Evolutionary conservation across 1,140 invertebrate species (phyloP).

Genomic region (Lordiphosa clarofinis): DNA sequence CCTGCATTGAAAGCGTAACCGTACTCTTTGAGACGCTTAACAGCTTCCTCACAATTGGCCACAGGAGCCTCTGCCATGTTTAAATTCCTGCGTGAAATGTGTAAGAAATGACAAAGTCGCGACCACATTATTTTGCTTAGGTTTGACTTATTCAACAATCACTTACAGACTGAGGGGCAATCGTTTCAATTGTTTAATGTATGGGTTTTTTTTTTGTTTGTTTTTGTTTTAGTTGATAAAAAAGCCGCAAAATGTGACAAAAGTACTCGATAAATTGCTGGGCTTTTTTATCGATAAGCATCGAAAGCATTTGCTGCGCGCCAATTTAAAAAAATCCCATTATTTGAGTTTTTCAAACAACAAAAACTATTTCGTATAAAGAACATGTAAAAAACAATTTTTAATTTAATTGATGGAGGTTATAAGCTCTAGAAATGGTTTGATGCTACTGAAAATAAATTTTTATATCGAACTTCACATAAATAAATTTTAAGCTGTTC

Average conservation of each 20-base stretch:
- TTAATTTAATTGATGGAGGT: no score
- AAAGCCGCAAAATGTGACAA: neutral
- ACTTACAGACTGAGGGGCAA: neutral
- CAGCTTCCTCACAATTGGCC: neutral
- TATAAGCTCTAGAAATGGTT: no score
- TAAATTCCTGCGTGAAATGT: neutral
- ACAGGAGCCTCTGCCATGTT: constrained; percentile 6
- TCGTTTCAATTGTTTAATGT: neutral
- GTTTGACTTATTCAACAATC: neutral
- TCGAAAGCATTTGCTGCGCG: neutral
- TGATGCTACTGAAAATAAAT: no score
- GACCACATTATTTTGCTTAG: neutral
- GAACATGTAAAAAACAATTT: no score
- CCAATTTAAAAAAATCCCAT: neutral
- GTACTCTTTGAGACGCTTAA: neutral
- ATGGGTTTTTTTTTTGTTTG: neutral
- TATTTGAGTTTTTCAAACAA: no score
- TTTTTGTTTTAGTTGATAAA: neutral
- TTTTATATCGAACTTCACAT: no score
- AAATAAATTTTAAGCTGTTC: no score
- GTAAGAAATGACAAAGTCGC: neutral
- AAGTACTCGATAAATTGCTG: no score
- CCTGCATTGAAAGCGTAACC: constrained; percentile 1
- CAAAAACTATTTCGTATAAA: no score
- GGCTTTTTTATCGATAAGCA: neutral